Percentiles rank a stretch among this genome's conserved stretches.
Conservation (phyloP, 2,797 vertebrate species). For the Cirrhinus molitorella region DNA sequence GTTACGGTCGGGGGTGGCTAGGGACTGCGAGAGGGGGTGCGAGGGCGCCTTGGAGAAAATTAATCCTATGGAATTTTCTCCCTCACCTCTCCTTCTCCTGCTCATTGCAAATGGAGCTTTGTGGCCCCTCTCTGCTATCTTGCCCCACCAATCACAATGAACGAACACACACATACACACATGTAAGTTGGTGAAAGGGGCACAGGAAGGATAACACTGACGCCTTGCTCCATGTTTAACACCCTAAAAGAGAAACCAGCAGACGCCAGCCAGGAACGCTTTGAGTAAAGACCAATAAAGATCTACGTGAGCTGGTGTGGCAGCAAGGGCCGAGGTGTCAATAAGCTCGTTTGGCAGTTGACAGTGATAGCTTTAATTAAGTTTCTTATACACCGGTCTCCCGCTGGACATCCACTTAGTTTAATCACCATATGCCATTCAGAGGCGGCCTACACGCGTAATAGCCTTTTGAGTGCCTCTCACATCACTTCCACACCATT, state of each 20-base stretch:
- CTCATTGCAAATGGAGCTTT: conserved; percentile 84
- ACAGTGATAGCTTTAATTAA: conserved; percentile 79
- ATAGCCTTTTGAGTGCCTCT: conserved; percentile 57
- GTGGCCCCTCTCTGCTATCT: conserved; percentile 77
- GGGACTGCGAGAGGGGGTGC: conserved; percentile 64
- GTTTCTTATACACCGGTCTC: conserved; percentile 70
- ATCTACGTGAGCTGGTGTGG: conserved; percentile 69
- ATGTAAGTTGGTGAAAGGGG: conserved; percentile 73
- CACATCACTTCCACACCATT: conserved; percentile 70
- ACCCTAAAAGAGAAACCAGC: conserved; percentile 42
- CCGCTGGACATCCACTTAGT: conserved; percentile 68
- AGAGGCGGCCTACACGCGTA: conserved; percentile 60
- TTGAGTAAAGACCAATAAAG: conserved; percentile 63
- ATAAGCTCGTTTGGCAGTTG: conserved; percentile 62
- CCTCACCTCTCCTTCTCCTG: conserved; percentile 61
- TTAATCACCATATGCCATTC: conserved; percentile 64
- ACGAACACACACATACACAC: conserved; percentile 68
- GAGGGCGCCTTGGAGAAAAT: conserved; percentile 80
- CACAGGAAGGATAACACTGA: conserved; percentile 71
- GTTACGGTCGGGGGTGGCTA: conserved; percentile 73
- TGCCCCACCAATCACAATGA: conserved; percentile 42
- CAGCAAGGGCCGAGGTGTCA: conserved; percentile 74
- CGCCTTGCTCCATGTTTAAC: conserved; percentile 72
- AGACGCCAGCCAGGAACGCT: conserved; percentile 31
- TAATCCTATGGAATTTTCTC: conserved; percentile 87